Conservation (phyloP, 37 sponge, comb jelly and placozoan species). For the Chondrosia reniformis region DNA sequence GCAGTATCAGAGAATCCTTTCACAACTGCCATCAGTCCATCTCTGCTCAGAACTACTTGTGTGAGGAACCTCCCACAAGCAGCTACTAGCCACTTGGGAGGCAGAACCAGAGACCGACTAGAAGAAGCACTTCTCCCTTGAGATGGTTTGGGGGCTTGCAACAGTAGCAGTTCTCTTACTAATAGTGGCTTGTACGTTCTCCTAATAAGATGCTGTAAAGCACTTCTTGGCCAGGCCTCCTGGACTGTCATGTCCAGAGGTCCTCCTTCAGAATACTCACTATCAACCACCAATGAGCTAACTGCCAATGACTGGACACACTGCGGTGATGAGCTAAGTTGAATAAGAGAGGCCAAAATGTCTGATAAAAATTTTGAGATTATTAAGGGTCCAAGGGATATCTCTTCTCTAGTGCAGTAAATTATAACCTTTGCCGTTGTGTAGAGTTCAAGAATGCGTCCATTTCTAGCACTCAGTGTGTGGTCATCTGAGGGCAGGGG, state of each 20-base stretch:
- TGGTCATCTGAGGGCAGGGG: neutral
- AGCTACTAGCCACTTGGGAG: constrained; percentile 51
- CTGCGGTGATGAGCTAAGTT: constrained; percentile 32
- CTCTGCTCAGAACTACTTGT: constrained; percentile 48
- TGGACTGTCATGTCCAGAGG: neutral
- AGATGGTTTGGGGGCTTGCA: constrained; percentile 36
- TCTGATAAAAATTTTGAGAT: constrained; percentile 40
- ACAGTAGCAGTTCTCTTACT: constrained; percentile 35
- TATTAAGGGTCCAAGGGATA: constrained; percentile 18
- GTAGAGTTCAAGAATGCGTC: neutral
- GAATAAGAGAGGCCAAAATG: constrained; percentile 40
- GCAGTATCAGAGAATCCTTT: constrained; percentile 39
- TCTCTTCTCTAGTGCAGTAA: neutral
- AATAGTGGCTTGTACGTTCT: constrained; percentile 39
- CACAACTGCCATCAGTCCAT: constrained; percentile 58
- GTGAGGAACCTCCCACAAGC: constrained; percentile 74
- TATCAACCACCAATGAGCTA: neutral
- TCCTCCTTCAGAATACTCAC: neutral
- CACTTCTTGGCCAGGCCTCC: constrained; percentile 17
- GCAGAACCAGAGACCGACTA: neutral
- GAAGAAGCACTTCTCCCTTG: neutral
- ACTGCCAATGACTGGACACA: neutral
- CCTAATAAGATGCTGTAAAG: constrained; percentile 19
- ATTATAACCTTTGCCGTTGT: neutral
- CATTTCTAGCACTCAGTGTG: neutral